Evolutionary conservation across 2,797 vertebrate genomes (phyloP).

Genomic region (Leucoraja ocellata): DNA sequence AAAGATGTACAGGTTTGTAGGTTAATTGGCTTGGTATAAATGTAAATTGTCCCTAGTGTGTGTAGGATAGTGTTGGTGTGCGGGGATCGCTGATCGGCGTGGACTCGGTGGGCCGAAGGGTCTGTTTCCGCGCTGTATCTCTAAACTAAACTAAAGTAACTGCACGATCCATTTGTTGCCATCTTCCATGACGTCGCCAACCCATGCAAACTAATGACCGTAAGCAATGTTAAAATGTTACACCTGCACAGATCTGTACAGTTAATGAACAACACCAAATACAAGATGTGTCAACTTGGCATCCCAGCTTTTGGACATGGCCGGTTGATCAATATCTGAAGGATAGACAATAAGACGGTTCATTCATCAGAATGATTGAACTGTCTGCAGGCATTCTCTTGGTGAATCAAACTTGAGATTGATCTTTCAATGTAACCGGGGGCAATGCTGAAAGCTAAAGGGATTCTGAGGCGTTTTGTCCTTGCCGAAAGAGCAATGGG

Average conservation of each 20-base stretch:
- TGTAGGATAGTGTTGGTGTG: too few relatives aligned
- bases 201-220: background rate
- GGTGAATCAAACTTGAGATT: background rate
- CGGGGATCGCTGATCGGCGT: too few relatives aligned
- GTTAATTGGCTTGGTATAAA: too few relatives aligned
- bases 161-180: background rate
- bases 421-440: background rate
- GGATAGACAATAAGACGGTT: background rate
- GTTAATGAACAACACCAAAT: background rate
- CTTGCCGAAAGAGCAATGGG: background rate
- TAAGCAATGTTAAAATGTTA: background rate
- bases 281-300: background rate
- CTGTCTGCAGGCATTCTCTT: background rate
- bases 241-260: too few relatives aligned
- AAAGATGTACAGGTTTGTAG: too few relatives aligned
- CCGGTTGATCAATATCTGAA: background rate
- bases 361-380: background rate
- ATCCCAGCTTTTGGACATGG: background rate
- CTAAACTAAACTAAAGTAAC: too few relatives aligned
- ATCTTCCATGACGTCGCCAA: background rate
- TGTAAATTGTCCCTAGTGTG: too few relatives aligned
- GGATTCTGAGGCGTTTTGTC: background rate
- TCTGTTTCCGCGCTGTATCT: too few relatives aligned
- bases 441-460: background rate
- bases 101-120: too few relatives aligned